A percentile compares a stretch with the other conserved stretches of the same genome.
These are phyloP conservation scores for Hydraecia micacea DNA, from an alignment of 2,888 invertebrate genomes.

Conservation along the genomic window DNA sequence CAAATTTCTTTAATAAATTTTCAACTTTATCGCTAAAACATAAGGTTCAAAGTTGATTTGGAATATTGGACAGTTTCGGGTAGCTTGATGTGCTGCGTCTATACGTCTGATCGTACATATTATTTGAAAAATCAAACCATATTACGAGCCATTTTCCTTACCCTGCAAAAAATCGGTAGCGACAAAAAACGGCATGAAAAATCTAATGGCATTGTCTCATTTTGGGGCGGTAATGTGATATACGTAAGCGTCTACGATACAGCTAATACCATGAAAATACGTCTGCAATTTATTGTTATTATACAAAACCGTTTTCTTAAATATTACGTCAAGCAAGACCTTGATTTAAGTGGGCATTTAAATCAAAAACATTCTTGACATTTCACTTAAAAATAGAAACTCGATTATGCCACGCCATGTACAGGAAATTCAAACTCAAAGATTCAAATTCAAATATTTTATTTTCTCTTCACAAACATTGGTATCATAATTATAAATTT, in stretches of 20 bases:
- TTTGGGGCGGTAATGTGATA: slow-evolving; percentile 31
- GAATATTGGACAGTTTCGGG: no score
- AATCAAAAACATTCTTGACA: not conserved
- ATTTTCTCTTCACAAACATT: no score
- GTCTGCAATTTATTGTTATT: not conserved
- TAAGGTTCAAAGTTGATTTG: no score
- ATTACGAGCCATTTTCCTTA: slow-evolving; percentile 18
- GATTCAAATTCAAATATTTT: no score
- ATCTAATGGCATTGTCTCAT: slow-evolving; percentile 41
- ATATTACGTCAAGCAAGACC: not conserved
- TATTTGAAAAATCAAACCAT: slow-evolving; percentile 18
- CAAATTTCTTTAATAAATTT: no score
- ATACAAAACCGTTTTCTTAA: not conserved
- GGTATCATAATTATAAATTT: no score
- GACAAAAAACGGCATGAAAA: slow-evolving; percentile 9
- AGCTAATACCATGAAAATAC: slow-evolving; percentile 14
- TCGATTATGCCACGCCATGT: not conserved
- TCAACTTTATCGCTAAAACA: no score
- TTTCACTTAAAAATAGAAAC: not conserved
- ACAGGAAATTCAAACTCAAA: no score
- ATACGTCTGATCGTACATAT: not conserved
- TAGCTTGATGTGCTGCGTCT: no score
- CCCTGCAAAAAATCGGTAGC: not conserved
- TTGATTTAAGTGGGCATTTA: not conserved
- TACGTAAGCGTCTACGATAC: slow-evolving; percentile 4